Evolutionary conservation across 2,888 invertebrate genomes (phyloP).

Genomic region (Agrochola lota): DNA sequence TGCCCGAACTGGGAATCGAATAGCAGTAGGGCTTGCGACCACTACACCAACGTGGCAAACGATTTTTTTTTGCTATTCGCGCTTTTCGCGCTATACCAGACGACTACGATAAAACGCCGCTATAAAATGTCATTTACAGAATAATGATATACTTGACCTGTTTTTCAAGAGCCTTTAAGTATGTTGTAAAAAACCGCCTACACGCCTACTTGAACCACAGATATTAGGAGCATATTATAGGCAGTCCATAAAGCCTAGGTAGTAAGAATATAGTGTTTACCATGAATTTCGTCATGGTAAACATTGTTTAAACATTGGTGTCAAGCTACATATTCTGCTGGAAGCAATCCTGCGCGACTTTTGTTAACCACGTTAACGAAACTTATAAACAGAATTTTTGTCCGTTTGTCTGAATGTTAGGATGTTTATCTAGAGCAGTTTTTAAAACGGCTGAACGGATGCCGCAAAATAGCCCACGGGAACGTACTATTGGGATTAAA

Average conservation of each 20-base stretch:
- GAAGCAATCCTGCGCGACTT: not conserved
- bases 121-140: constrained; percentile 35
- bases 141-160: constrained; percentile 47
- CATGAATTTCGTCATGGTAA: too few species aligned
- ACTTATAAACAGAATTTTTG: not conserved
- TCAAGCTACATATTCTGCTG: not conserved
- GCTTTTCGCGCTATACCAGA: constrained; percentile 8
- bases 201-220: constrained; percentile 3
- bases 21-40: too few species aligned
- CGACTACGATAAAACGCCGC: constrained; percentile 30
- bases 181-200: not conserved
- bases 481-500: too few species aligned
- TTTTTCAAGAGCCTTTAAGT: constrained; percentile 27
- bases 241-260: not conserved
- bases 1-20: too few species aligned
- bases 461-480: too few species aligned
- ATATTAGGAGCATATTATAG: not conserved
- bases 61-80: not conserved
- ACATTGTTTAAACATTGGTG: not conserved
- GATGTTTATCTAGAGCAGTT: too few species aligned
- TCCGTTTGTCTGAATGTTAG: too few species aligned
- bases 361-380: not conserved
- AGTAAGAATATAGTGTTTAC: too few species aligned
- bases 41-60: not conserved
- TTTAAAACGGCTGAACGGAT: too few species aligned